Evolutionary conservation across 2,113 vertebrate species (phyloP), one percentile per base, ranked within the genome.

Genomic region (Etheostoma spectabile): DNA sequence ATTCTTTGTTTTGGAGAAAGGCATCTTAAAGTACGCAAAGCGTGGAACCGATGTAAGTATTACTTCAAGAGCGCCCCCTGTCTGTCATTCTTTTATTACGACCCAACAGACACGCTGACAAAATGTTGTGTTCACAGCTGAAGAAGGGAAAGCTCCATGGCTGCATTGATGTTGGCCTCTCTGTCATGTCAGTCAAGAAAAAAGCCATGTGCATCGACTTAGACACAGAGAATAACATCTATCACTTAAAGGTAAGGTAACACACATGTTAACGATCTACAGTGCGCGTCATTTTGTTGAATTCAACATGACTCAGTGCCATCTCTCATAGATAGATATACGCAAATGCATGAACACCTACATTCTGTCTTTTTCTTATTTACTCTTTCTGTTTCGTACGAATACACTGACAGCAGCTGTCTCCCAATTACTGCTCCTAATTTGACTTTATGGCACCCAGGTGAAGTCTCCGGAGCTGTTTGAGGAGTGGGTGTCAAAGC

Each of bases 111-210:
- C 12, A 33, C 3, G 8, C 22, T 78, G 53, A 90, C 35, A 33
- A 16, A 49, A 18, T 77, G 24, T 80, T 38, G 48, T 11, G 5
- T 42, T 48, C 48, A 15, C 77, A 99, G 98, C 89, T 98, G 64
- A 96, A 96, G 79, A 97, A 97, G 83, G 97, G 97, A 49, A 99
- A 99, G 89, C 87, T 98, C 48, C 97, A 98, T 11, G 98, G 98
- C 77, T 97, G 96, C 79, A 98, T 99, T 59, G 98, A 99, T 5
- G 96, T 99, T 1, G 98, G 98, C 12, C 97, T 99, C 68, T 99
- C 98, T 0, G 98, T 99, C 80, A 99, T 99, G 98, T 97, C 98
- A 1, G 96, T 99, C 75, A 99, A 99, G 91, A 98, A 99, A 90
- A 98, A 97, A 22, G 95, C 96, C 60, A 97, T 97, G 93, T 97